These are phyloP conservation scores for Moxostoma hubbsi DNA, from an alignment of 2,797 vertebrate genomes.

Conservation along the genomic window DNA sequence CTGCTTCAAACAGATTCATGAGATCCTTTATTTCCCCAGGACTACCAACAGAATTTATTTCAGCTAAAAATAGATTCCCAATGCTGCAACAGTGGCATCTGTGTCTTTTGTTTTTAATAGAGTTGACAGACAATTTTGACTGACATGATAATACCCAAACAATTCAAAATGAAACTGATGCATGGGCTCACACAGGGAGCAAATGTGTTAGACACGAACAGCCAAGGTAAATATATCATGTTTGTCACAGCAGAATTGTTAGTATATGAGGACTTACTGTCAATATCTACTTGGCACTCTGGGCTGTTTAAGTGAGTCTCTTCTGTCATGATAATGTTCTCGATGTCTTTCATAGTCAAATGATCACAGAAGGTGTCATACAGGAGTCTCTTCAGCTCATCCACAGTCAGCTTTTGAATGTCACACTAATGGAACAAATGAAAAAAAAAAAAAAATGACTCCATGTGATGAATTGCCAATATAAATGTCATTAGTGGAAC, in stretches of 20 bases:
- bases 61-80: conserved; percentile 44
- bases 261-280: conserved; percentile 80
- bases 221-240: conserved; percentile 13
- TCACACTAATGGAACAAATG: conserved; percentile 82
- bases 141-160: conserved; percentile 33
- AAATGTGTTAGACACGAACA: conserved; percentile 4
- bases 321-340: conserved; percentile 98
- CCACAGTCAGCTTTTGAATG: conserved; percentile 98
- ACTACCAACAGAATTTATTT: conserved; percentile 28
- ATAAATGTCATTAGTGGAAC: conserved; percentile 4
- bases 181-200: neutral
- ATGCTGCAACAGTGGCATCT: conserved; percentile 11
- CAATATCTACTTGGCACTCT: conserved; percentile 92
- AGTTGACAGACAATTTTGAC: conserved; percentile 45
- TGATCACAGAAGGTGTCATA: conserved; percentile 98
- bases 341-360: conserved; percentile 98
- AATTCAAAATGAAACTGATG: conserved; percentile 30
- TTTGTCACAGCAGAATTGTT: conserved; percentile 1
- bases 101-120: conserved; percentile 19
- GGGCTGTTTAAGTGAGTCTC: conserved; percentile 94
- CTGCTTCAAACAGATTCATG: conserved; percentile 33
- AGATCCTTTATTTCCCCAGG: conserved; percentile 39
- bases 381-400: conserved; percentile 93
- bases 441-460: conserved; percentile 23
- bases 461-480: neutral